These are phyloP conservation scores for Podarcis muralis DNA, from an alignment of 2,113 vertebrate genomes.

Conservation along the genomic window DNA sequence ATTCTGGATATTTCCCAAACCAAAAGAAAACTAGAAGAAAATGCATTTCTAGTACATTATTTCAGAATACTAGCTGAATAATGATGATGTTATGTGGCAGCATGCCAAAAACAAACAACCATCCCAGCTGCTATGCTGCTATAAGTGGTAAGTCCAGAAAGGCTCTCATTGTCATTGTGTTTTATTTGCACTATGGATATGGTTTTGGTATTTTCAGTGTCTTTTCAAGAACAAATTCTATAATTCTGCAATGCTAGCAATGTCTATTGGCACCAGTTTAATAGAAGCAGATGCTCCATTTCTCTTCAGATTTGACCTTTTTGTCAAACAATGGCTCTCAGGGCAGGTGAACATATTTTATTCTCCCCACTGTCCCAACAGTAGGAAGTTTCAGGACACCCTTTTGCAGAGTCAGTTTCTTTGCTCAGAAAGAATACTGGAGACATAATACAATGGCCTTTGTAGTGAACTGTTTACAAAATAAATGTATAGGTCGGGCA, in stretches of 20 bases:
- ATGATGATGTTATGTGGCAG: too few relatives aligned
- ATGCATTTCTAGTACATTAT: too few relatives aligned
- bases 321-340: not conserved
- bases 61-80: too few relatives aligned
- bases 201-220: not conserved
- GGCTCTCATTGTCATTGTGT: not conserved
- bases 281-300: not conserved
- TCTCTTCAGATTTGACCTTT: not conserved
- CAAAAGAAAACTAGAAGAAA: too few relatives aligned
- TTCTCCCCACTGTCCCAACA: not conserved
- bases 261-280: not conserved
- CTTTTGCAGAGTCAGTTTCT: not conserved
- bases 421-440: not conserved
- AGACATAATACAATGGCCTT: not conserved
- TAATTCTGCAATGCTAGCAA: not conserved
- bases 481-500: not conserved
- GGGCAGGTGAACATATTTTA: not conserved
- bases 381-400: not conserved
- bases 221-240: not conserved
- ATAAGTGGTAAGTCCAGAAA: too few relatives aligned
- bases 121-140: too few relatives aligned
- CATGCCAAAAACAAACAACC: too few relatives aligned
- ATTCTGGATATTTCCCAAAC: too few relatives aligned
- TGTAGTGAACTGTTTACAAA: not conserved
- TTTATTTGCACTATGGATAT: not conserved